Base-by-base conservation (phyloP, 2,113 vertebrate species). In the Corvus hawaiiensis region DNA sequence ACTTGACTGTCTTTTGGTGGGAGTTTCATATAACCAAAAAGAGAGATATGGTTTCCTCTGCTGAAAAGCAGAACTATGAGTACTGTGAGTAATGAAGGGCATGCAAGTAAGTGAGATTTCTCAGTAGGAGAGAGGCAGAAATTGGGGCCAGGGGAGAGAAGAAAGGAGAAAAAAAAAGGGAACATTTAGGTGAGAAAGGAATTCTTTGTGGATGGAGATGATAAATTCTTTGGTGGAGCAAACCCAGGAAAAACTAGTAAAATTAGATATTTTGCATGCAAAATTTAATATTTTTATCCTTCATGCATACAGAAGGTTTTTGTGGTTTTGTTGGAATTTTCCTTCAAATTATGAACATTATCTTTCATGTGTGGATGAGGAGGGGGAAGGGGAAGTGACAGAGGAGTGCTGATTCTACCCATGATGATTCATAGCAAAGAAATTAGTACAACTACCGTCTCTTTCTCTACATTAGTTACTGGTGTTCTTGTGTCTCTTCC, bases 281-380 rank as follows among this genome's bases (percentile, higher is more conserved):
- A 81, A 69, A 58, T 37, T 22, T n/a, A 19, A 37, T 39, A 24
- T n/a, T 56, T 33, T 77, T 75, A 6, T 71, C 19, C 5, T 59
- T 72, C 6, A 13, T 10, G 35, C 0, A 13, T 37, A 35, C 4
- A 24, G 15, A 56, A 67, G 3, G 1, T 1, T 62, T 61, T 56
- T n/a, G 17, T 51, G 7, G 3, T 81, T 64, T 81, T 28, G 28
- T 17, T 66, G 17, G 28, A 64, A 69, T 52, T 61, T 81, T 43
- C 10, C 32, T 79, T 88, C 61, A 49, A 82, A 26, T 28, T 75
- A 21, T 37, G 33, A 51, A 37, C 3, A 10, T 46, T 13, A 11
- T 64, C 22, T 58, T 84, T 66, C 7, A 1, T 49, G n/a, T n/a
- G 11, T 62, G 24, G 12, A 81, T 24, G 12, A 59, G 8, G 20